Conservation (phyloP, 2,888 invertebrate species). For the Nudaria mundana region DNA sequence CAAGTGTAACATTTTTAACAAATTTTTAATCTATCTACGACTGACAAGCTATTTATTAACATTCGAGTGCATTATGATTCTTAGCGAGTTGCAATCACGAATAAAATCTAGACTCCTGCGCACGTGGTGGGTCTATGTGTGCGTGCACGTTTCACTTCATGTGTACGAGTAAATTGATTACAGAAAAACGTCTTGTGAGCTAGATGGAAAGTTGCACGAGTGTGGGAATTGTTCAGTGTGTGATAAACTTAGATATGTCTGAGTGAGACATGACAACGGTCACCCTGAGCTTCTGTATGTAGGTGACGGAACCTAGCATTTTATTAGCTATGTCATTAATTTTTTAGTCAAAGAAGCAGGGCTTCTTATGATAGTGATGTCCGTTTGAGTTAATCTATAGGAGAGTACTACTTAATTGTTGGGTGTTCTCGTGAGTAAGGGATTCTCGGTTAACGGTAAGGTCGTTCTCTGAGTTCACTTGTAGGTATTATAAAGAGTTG, state of each 20-base stretch:
- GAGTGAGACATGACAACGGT: constrained; percentile 14
- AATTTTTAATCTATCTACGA: too few species aligned
- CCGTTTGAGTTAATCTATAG: too few species aligned
- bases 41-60: constrained; percentile 7
- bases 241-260: background rate
- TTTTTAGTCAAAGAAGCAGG: too few species aligned
- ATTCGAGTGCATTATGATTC: constrained; percentile 6
- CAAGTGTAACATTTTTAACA: too few species aligned
- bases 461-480: too few species aligned
- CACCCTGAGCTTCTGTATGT: constrained; percentile 6
- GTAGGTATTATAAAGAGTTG: too few species aligned
- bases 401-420: too few species aligned
- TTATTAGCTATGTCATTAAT: constrained; percentile 18
- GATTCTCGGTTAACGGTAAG: too few species aligned
- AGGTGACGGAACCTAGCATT: constrained; percentile 14
- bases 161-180: background rate
- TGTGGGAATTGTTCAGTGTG: constrained; percentile 2
- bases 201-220: background rate
- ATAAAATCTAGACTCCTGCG: constrained; percentile 31
- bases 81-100: constrained; percentile 5
- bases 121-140: constrained; percentile 19
- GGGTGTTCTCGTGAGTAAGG: too few species aligned
- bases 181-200: constrained; percentile 2
- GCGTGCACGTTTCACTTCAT: constrained; percentile 4
- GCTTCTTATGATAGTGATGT: too few species aligned